Evolutionary conservation across 1,140 invertebrate genomes (phyloP), one percentile per base, ranked within the genome.

Genomic region (Hetaerina americana): DNA sequence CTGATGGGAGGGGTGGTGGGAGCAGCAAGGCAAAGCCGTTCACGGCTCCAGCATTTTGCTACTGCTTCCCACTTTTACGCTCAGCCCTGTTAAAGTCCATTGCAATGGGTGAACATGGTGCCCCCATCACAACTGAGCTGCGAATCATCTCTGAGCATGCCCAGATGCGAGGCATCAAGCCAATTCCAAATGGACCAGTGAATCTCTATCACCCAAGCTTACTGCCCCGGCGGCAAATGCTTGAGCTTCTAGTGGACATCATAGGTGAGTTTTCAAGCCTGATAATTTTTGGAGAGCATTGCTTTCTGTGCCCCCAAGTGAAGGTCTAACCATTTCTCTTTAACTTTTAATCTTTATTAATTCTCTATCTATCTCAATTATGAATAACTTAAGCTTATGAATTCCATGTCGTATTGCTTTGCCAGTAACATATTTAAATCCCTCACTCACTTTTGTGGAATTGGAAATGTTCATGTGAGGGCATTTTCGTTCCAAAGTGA

Each of bases 211-310:
- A 93, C 82, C 94, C 94, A 0, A 82, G 85, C 69, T 85, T 92
- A 66, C 82, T 97, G 73, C 95, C 95, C 3, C 84, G 90, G 66
- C 86, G 87, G 76, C 87, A 93, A 72, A 91, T 97, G 84, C 89
- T 96, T 75, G 82, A 88, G 66, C 80, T 95, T 22, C 82, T 96
- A 10, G 86, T 96, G 40, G 85, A 93, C 73, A 82, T 96, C 5
- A 92, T 96, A 75, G 87, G 89, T 86, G 78, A 85, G 82, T 82
- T 40, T 49, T 70, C 71, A 27, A 40, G 31, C 31, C n/a, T n/a
- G n/a, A n/a, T n/a, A 40, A 40, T 18, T 57, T 70, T 31, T 28
- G 26, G 0, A 70, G n/a, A n/a, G n/a, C n/a, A n/a, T n/a, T n/a
- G n/a, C 18, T 70, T 31, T 29, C 22, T 27, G 27, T 70, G n/a